These are phyloP conservation scores for Seriola aureovittata DNA, from an alignment of 2,113 vertebrate genomes.

Conservation along the genomic window DNA sequence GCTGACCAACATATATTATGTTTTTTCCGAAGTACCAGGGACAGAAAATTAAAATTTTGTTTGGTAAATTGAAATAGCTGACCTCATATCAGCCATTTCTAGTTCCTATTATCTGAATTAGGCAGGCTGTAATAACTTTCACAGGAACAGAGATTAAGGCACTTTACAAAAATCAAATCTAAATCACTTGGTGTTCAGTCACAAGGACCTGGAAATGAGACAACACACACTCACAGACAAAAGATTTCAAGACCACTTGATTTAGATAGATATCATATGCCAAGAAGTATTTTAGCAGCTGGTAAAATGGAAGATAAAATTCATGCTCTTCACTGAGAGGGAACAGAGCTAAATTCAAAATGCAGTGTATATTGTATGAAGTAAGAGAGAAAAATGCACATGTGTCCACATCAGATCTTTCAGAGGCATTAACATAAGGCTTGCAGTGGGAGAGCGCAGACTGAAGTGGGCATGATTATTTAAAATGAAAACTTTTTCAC, in stretches of 20 bases:
- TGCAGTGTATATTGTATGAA: conserved; percentile 57
- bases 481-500: conserved; percentile 70
- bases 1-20: neutral
- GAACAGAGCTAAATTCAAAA: conserved; percentile 37
- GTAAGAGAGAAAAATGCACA: conserved; percentile 39
- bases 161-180: conserved; percentile 16
- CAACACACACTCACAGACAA: neutral
- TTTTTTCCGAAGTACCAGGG: neutral
- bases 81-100: neutral
- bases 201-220: neutral
- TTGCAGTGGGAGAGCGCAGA: conserved; percentile 37
- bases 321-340: conserved; percentile 31
- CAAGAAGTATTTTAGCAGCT: conserved; percentile 34
- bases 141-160: neutral
- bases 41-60: neutral
- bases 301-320: conserved; percentile 46
- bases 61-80: neutral
- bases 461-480: conserved; percentile 70
- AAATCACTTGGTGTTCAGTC: conserved; percentile 13
- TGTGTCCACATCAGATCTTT: conserved; percentile 35
- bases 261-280: neutral
- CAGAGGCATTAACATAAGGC: conserved; percentile 53
- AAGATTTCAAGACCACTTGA: conserved; percentile 22
- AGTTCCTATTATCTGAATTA: neutral
- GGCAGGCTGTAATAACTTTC: neutral